These are phyloP conservation scores for Papilio helenus DNA, from an alignment of 1,140 invertebrate species.

Conservation along the genomic window DNA sequence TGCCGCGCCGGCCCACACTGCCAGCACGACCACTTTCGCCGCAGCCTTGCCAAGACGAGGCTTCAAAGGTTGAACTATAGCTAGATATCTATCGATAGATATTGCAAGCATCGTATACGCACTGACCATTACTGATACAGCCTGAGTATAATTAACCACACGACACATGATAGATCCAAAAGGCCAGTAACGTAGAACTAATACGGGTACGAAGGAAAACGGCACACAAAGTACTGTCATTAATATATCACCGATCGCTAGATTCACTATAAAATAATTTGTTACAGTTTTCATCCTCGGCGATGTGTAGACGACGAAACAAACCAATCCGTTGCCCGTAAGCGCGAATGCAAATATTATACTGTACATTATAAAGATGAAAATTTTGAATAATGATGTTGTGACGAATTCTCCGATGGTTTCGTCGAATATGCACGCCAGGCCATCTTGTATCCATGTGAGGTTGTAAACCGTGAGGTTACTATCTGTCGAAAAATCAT, in stretches of 20 bases:
- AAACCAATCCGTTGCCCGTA: constrained; percentile 91
- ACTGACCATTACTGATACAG: constrained; percentile 91
- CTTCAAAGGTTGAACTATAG: constrained; percentile 93
- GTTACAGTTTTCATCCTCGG: constrained; percentile 93
- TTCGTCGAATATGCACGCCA: constrained; percentile 45
- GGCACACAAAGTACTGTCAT: constrained; percentile 94
- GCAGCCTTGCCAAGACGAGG: constrained; percentile 89
- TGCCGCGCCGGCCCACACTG: constrained; percentile 91
- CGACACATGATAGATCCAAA: constrained; percentile 91
- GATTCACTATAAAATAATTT: constrained; percentile 93
- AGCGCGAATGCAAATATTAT: constrained; percentile 89
- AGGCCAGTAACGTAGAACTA: constrained; percentile 91
- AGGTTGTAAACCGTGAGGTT: constrained; percentile 41
- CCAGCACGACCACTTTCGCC: constrained; percentile 87
- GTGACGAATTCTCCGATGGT: constrained; percentile 51
- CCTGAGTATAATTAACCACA: constrained; percentile 90
- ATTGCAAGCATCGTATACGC: constrained; percentile 94
- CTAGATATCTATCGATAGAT: constrained; percentile 92
- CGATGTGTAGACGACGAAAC: constrained; percentile 90
- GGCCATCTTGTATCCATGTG: constrained; percentile 36
- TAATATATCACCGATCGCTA: constrained; percentile 92
- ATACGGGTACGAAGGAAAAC: constrained; percentile 90
- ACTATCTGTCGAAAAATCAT: constrained; percentile 9
- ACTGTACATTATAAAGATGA: constrained; percentile 89
- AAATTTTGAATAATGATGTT: constrained; percentile 84